Evolutionary conservation across 2,888 invertebrate genomes (phyloP).

Genomic region (Drosophila paracracens): DNA sequence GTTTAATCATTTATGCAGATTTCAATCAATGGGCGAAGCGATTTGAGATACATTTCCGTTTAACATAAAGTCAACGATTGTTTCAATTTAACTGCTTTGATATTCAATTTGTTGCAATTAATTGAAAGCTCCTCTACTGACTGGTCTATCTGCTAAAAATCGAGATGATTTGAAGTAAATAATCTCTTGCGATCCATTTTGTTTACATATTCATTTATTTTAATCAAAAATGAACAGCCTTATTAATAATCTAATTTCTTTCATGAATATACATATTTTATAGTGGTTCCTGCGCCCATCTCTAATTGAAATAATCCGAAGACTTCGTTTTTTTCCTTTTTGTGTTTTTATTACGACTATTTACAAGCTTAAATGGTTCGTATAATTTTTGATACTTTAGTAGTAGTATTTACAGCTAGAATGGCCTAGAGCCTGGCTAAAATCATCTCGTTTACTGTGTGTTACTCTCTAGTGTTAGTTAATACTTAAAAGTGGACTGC

Average conservation of each 20-base stretch:
- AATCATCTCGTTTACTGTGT: slow-evolving; percentile 33
- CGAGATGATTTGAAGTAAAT: neutral
- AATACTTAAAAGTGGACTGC: slow-evolving; percentile 73
- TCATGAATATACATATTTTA: neutral
- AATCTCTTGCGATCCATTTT: neutral
- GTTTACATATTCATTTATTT: neutral
- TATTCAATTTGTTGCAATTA: slow-evolving; percentile 70
- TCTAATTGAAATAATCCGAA: neutral
- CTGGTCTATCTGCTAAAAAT: slow-evolving; percentile 9
- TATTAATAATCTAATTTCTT: neutral
- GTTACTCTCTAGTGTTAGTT: slow-evolving; percentile 57
- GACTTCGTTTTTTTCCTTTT: slow-evolving; percentile 1
- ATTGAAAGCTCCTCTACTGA: slow-evolving; percentile 34
- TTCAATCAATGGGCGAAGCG: slow-evolving; percentile 63
- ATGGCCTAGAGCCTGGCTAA: slow-evolving; percentile 58
- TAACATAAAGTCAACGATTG: slow-evolving; percentile 47
- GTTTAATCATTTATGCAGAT: slow-evolving; percentile 79
- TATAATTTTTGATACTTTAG: slow-evolving; percentile 34
- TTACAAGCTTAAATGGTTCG: slow-evolving; percentile 68
- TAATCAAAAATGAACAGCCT: neutral
- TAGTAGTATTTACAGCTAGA: slow-evolving; percentile 64
- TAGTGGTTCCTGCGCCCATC: neutral
- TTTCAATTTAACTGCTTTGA: slow-evolving; percentile 38
- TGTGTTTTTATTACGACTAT: slow-evolving; percentile 69
- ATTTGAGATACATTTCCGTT: slow-evolving; percentile 71